phyloP scores from a whole-genome alignment of 2,797 vertebrate species.

The Oreonectes daqikongensis region DNA sequence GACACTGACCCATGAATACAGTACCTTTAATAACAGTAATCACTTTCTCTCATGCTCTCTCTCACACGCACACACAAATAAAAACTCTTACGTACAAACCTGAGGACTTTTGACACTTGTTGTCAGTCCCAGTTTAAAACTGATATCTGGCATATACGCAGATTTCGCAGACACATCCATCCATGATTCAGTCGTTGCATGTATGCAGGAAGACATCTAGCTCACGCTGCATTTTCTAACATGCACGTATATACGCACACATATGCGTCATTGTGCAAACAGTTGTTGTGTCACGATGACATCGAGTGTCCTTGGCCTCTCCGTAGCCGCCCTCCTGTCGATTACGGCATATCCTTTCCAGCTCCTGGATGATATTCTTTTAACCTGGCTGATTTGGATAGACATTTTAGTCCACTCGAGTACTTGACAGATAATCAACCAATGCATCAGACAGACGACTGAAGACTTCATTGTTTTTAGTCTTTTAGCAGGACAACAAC shows the following conservation, averaged over 20 bases:
- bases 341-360: slow-evolving; percentile 66
- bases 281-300: slow-evolving; percentile 18
- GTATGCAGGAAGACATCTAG: slow-evolving; percentile 21
- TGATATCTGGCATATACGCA: too few relatives aligned
- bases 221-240: slow-evolving; percentile 29
- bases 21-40: too few relatives aligned
- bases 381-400: slow-evolving; percentile 62
- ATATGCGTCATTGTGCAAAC: slow-evolving; percentile 11
- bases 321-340: slow-evolving; percentile 52
- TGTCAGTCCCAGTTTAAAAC: slow-evolving; percentile 22
- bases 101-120: too few relatives aligned
- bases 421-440: not conserved
- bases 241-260: not conserved
- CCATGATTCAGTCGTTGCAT: slow-evolving; percentile 17
- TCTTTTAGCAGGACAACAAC: slow-evolving; percentile 64
- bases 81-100: too few relatives aligned
- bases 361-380: slow-evolving; percentile 65
- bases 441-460: not conserved
- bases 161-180: slow-evolving; percentile 11
- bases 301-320: slow-evolving; percentile 63
- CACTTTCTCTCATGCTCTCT: too few relatives aligned
- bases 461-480: not conserved
- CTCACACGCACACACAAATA: too few relatives aligned
- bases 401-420: not conserved
- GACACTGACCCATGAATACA: too few relatives aligned